Percentiles rank a stretch among this genome's conserved stretches.
These are phyloP conservation scores for Lamellibrachia columna DNA, from an alignment of 2,888 invertebrate species.

Conservation along the genomic window DNA sequence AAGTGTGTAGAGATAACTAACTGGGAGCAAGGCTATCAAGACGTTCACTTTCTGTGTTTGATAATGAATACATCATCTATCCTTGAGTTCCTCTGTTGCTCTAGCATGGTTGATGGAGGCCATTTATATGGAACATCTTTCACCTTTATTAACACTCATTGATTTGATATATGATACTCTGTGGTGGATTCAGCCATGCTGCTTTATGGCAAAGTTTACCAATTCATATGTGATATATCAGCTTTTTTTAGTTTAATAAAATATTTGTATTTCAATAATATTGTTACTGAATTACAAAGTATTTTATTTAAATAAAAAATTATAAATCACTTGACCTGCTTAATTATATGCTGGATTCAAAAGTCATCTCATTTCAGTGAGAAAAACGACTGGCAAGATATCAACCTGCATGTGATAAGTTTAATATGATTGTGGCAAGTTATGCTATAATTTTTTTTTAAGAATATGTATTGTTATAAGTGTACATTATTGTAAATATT, in stretches of 20 bases:
- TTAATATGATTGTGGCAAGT: not conserved
- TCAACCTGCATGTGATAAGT: not conserved
- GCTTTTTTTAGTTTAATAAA: no score
- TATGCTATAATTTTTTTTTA: not conserved
- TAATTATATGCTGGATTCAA: no score
- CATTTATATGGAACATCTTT: no score
- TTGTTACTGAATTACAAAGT: no score
- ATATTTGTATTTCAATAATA: no score
- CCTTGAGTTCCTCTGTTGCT: not conserved
- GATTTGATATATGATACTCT: not conserved
- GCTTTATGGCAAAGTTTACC: not conserved
- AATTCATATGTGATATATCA: not conserved
- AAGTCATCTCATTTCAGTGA: not conserved
- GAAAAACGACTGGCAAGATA: not conserved
- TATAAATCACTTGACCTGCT: no score
- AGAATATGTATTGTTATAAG: not conserved
- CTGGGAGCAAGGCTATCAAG: not conserved
- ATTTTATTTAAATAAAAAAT: no score
- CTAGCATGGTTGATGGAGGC: no score
- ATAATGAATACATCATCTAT: not conserved
- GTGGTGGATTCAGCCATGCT: not conserved
- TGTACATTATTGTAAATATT: constrained; percentile 5
- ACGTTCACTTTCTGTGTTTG: not conserved
- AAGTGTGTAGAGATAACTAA: not conserved
- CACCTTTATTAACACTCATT: no score